phyloP scores from a whole-genome alignment of 2,888 invertebrate genomes.

The Eupithecia insigniata region DNA sequence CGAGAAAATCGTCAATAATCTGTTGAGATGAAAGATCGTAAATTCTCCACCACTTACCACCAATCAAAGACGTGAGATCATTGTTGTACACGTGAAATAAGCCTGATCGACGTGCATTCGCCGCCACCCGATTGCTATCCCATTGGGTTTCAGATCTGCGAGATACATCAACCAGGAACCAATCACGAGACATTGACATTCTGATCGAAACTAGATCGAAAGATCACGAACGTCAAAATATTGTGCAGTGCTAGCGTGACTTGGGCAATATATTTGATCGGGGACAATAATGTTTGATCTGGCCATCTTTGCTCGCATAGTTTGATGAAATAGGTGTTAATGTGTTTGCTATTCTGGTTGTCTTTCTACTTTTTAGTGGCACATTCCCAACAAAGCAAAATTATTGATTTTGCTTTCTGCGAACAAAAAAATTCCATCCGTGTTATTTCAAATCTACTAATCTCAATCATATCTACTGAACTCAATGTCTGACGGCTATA shows the following conservation, averaged over 20 bases:
- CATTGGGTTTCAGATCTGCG: slow-evolving; percentile 6
- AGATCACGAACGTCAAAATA: background rate
- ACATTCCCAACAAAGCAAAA: background rate
- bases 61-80: background rate
- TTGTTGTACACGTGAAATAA: background rate
- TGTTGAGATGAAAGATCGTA: background rate
- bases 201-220: slow-evolving; percentile 1
- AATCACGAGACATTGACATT: background rate
- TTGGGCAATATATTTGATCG: background rate
- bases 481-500: background rate
- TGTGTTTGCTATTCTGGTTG: background rate
- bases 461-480: too few species aligned
- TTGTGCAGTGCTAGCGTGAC: background rate
- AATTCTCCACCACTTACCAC: background rate
- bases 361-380: background rate
- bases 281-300: background rate
- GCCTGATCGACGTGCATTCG: background rate
- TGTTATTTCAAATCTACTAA: too few species aligned
- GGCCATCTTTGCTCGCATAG: background rate
- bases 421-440: background rate
- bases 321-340: background rate
- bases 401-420: background rate
- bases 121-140: background rate
- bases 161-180: background rate
- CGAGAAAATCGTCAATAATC: too few species aligned